These are phyloP conservation scores for Agonopterix alstromeriana DNA, from an alignment of 2,888 invertebrate species.

Conservation along the genomic window DNA sequence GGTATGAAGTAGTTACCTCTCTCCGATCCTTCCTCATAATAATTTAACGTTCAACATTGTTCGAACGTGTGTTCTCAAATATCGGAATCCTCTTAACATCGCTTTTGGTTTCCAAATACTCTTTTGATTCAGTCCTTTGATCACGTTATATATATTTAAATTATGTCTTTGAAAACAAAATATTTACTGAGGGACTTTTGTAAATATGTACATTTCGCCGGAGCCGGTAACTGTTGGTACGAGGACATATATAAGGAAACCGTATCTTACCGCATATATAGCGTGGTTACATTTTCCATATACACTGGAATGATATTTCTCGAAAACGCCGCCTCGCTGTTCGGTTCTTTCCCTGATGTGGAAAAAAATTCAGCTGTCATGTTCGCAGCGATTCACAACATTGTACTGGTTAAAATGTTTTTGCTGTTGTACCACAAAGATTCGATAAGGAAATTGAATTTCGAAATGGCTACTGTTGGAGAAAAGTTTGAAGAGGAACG, in stretches of 20 bases:
- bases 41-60: too few species aligned
- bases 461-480: constrained; percentile 50
- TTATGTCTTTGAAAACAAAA: constrained; percentile 44
- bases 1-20: too few species aligned
- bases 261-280: constrained; percentile 38
- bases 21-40: too few species aligned
- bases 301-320: constrained; percentile 57
- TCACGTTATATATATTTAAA: constrained; percentile 2
- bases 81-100: too few species aligned
- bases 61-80: too few species aligned
- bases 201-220: constrained; percentile 53
- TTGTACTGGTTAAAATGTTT: constrained; percentile 56
- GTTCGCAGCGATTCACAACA: constrained; percentile 61
- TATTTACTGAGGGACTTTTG: constrained; percentile 41
- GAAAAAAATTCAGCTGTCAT: constrained; percentile 63
- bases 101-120: neutral
- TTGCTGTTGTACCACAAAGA: constrained; percentile 50
- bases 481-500: constrained; percentile 41
- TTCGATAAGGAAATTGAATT: constrained; percentile 54
- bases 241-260: constrained; percentile 43
- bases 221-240: constrained; percentile 55
- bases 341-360: constrained; percentile 52
- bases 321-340: constrained; percentile 55
- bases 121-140: neutral
- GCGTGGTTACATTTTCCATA: constrained; percentile 38